Percentiles rank a stretch among this genome's conserved stretches.
phyloP scores from a whole-genome alignment of 2,113 vertebrate species.

The Nesoenas mayeri region DNA sequence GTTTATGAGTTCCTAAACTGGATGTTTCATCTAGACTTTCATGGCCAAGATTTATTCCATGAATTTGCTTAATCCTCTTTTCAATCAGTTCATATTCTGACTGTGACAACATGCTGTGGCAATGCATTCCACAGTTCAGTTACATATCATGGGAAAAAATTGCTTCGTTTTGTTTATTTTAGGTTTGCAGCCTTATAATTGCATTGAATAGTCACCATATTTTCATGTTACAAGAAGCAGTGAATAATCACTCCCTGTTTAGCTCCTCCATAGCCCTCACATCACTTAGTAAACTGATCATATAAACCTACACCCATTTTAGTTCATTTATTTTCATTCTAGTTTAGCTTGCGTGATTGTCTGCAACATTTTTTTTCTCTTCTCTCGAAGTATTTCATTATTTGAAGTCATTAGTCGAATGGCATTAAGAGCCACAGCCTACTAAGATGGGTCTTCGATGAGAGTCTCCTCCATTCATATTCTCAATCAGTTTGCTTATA shows the following conservation, averaged over 20 bases:
- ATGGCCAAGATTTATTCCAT: not conserved
- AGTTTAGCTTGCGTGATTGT: not conserved
- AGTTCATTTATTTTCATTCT: not conserved
- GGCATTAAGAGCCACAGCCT: not conserved
- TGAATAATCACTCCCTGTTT: not conserved
- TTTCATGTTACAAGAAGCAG: not conserved
- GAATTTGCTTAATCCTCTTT: not conserved
- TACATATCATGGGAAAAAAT: rapidly evolving
- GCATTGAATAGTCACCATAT: not conserved
- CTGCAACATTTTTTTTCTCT: not conserved
- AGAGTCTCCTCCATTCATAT: not conserved
- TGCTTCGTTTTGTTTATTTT: not conserved
- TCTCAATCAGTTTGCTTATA: not conserved
- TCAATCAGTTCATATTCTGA: not conserved
- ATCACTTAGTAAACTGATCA: not conserved
- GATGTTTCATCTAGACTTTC: not conserved
- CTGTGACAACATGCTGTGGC: not conserved
- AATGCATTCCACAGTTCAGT: not conserved
- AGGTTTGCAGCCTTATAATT: not conserved
- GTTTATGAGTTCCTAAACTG: not conserved
- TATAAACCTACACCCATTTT: not conserved
- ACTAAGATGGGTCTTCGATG: not conserved
- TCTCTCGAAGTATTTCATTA: not conserved
- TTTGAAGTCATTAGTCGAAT: not conserved
- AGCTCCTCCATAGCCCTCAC: not conserved